Conservation (phyloP, 2,888 invertebrate species). For the Philereme transversata region DNA sequence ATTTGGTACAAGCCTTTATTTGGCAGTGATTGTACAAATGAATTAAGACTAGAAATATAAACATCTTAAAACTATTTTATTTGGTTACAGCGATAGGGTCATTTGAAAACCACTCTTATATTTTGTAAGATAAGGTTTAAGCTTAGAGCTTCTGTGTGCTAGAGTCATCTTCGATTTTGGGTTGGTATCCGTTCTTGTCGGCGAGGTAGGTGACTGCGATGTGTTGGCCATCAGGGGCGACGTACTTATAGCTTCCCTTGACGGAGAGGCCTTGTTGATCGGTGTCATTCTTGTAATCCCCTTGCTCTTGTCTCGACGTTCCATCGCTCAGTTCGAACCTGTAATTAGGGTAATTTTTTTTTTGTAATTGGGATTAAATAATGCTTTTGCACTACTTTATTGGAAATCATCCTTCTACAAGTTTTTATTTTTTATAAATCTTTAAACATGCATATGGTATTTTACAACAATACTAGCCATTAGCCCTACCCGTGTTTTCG, state of each 20-base stretch:
- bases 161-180: constrained; percentile 57
- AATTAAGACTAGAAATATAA: constrained; percentile 41
- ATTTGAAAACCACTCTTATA: constrained; percentile 10
- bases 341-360: constrained; percentile 17
- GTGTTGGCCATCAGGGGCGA: constrained; percentile 85
- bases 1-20: constrained; percentile 43
- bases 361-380: neutral
- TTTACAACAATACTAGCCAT: too few species aligned
- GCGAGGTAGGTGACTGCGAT: constrained; percentile 85
- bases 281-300: constrained; percentile 85
- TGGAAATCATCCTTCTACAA: too few species aligned
- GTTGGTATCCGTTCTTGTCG: constrained; percentile 87
- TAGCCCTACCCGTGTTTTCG: too few species aligned
- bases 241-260: constrained; percentile 85
- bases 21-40: constrained; percentile 42
- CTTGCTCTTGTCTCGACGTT: constrained; percentile 86
- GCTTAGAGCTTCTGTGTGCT: constrained; percentile 35
- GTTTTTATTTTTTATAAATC: too few species aligned
- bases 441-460: too few species aligned
- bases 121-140: constrained; percentile 23
- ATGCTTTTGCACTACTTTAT: neutral
- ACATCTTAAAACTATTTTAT: constrained; percentile 41
- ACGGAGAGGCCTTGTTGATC: constrained; percentile 86
- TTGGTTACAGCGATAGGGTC: constrained; percentile 47
- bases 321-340: constrained; percentile 88